A percentile compares a stretch with the other conserved stretches of the same genome.
Conservation (phyloP, 2,888 invertebrate genomes). For the Agrenia bidenticulata region DNA sequence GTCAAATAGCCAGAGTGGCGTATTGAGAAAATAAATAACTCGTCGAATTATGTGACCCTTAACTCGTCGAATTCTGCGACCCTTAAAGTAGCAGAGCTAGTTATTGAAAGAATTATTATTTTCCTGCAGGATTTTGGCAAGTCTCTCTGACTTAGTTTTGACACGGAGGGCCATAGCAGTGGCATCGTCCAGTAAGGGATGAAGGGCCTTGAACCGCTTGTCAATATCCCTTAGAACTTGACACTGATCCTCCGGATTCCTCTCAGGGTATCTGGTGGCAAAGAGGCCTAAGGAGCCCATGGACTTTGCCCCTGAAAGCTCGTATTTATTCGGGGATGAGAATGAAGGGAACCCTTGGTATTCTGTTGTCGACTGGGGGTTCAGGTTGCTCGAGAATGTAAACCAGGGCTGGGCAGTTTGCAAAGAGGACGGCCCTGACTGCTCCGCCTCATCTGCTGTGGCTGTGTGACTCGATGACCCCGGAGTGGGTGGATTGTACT, state of each 20-base stretch:
- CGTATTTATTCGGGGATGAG: too few relatives aligned
- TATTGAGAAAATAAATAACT: too few relatives aligned
- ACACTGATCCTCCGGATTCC: neutral
- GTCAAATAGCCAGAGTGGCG: too few relatives aligned
- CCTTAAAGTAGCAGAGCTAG: too few relatives aligned
- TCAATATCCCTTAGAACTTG: neutral
- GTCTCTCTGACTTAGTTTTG: conserved; percentile 44
- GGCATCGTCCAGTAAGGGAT: conserved; percentile 43
- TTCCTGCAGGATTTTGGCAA: conserved; percentile 44
- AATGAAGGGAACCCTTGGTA: conserved; percentile 9
- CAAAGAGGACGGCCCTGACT: neutral
- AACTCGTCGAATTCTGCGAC: too few relatives aligned
- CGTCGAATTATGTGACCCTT: too few relatives aligned
- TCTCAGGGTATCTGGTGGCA: conserved; percentile 1
- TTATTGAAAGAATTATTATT: too few relatives aligned
- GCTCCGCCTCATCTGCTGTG: too few relatives aligned
- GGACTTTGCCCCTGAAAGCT: too few relatives aligned
- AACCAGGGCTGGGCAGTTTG: conserved; percentile 9
- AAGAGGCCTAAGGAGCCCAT: neutral
- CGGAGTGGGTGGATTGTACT: too few relatives aligned
- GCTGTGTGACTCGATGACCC: too few relatives aligned
- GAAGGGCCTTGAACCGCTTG: neutral
- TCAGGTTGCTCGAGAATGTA: conserved; percentile 5
- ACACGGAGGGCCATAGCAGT: conserved; percentile 44
- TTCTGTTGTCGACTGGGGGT: conserved; percentile 6